A percentile compares a stretch with the other conserved stretches of the same genome.
These are phyloP conservation scores for Hydractinia symbiolongicarpus DNA, from an alignment of 30 jellyfish, hydroid and myxozoan species.

Conservation along the genomic window DNA sequence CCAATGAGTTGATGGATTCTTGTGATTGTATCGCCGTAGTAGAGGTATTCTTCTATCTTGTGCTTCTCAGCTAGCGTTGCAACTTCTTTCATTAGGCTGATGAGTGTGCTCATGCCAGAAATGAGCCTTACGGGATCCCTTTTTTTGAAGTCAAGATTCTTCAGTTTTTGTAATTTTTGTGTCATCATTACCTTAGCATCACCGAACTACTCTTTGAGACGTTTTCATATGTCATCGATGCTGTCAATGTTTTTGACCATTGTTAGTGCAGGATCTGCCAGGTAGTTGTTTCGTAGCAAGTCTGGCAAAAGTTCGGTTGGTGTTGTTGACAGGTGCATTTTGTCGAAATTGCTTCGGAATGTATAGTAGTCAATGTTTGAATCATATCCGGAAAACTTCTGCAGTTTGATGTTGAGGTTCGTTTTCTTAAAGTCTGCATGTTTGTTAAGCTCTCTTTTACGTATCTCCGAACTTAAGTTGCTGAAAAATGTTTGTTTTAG, in stretches of 20 bases:
- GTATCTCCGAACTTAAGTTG: neutral
- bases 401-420: slow-evolving; percentile 18
- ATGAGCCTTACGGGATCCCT: slow-evolving; percentile 10
- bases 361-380: slow-evolving; percentile 13
- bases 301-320: slow-evolving; percentile 10
- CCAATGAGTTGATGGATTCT: slow-evolving; percentile 11
- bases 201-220: neutral
- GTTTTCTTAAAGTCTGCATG: slow-evolving; percentile 1
- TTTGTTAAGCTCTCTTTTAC: slow-evolving; percentile 7
- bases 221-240: slow-evolving; percentile 20
- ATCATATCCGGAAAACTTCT: slow-evolving; percentile 18
- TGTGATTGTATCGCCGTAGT: neutral
- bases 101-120: slow-evolving; percentile 17
- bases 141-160: neutral
- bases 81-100: slow-evolving; percentile 23
- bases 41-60: slow-evolving; percentile 22
- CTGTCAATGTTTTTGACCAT: slow-evolving; percentile 18
- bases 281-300: slow-evolving; percentile 3
- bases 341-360: slow-evolving; percentile 9
- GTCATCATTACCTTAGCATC: slow-evolving; percentile 20
- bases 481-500: slow-evolving; percentile 6
- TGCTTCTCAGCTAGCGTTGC: slow-evolving; percentile 14
- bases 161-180: neutral
- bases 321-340: slow-evolving; percentile 10
- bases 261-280: slow-evolving; percentile 21